Evolutionary conservation across 2,888 invertebrate genomes (phyloP), one percentile per base, ranked within the genome.

Genomic region (Hydriomena furcata): DNA sequence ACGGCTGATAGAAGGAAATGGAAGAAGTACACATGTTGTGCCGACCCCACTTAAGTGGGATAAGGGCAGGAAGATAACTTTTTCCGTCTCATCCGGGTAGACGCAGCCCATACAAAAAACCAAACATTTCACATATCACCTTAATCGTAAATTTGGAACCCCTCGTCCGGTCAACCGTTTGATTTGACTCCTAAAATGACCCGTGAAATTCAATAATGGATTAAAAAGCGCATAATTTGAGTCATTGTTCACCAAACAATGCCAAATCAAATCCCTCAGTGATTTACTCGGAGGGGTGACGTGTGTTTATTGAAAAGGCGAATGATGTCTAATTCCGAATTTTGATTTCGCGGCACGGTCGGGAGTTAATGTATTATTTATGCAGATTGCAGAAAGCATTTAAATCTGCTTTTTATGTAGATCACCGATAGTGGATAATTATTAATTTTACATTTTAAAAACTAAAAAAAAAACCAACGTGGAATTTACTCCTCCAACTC

Each of bases 281-380:
- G 69, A 78, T 77, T 77, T 74, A 72, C 62, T 66, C 46, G 31
- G 58, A 52, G 60, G 73, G 70, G 61, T 70, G 68, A 67, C 24
- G 69, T n/a, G n/a, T n/a, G n/a, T 72, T 69, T 64, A 66, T 65
- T 70, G 65, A 65, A 68, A 65, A 62, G 58, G 52, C 61, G 73
- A n/a, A n/a, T 76, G 76, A 75, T 73, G 52, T 76, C 62, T 76
- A 77, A 80, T 80, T 81, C 71, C 61, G 76, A 77, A 70, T 46
- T 61, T 73, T 73, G 73, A 81, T 82, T 79, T 66, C 68, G 58
- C 44, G 48, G 58, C 57, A 54, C 35, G 35, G 30, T 38, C 44
- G 45, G 60, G 63, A 61, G 35, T 55, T 49, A 55, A 31, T 2
- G 17, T 1, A n/a, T 36, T 12, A 24, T n/a, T 32, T 32, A 8